Conservation (phyloP, 2,797 vertebrate genomes). For the Helarctos malayanus region DNA sequence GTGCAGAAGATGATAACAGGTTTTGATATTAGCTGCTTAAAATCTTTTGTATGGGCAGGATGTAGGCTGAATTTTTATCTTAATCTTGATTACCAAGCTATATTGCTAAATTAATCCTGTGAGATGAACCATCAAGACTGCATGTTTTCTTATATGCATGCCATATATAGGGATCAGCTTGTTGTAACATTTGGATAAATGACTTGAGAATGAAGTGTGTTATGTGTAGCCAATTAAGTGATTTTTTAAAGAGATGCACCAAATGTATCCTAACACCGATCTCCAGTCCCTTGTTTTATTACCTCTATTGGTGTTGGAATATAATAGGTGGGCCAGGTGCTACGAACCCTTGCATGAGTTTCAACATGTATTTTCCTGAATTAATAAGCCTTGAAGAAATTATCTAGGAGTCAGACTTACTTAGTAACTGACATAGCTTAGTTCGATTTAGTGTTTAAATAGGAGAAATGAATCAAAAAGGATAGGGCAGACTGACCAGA, state of each 20-base stretch:
- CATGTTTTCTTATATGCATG: neutral
- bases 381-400: neutral
- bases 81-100: neutral
- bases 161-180: neutral
- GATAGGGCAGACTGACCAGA: neutral
- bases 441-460: neutral
- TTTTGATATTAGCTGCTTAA: conserved; percentile 39
- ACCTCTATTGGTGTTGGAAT: neutral
- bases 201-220: neutral
- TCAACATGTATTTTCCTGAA: neutral
- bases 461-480: conserved; percentile 9
- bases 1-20: neutral
- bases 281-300: neutral
- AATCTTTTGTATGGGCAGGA: neutral
- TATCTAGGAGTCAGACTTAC: neutral
- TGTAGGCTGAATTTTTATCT: neutral
- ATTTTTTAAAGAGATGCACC: neutral
- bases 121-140: neutral
- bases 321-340: neutral
- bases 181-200: neutral
- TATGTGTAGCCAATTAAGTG: neutral
- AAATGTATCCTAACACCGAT: neutral
- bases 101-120: neutral
- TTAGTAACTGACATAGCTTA: neutral
- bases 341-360: neutral